phyloP scores from a whole-genome alignment of 2,113 vertebrate species.

The Gymnobelideus leadbeateri region DNA sequence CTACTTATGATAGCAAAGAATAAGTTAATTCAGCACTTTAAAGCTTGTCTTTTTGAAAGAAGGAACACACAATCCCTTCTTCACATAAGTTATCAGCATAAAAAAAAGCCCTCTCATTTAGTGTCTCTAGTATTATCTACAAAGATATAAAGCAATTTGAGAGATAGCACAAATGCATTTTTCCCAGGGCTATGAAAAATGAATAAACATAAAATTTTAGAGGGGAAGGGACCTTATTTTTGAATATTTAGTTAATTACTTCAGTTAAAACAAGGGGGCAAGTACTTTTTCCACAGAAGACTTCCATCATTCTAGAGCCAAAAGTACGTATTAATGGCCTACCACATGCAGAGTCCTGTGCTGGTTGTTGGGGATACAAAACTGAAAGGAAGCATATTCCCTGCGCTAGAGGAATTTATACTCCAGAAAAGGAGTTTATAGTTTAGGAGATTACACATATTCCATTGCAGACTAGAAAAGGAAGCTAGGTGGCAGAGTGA shows the following conservation, averaged over 20 bases:
- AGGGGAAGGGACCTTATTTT: neutral
- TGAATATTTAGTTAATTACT: neutral
- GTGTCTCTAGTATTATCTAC: neutral
- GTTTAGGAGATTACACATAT: neutral
- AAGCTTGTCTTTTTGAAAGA: neutral
- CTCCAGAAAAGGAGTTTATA: neutral
- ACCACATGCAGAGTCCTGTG: neutral
- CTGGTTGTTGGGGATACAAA: neutral
- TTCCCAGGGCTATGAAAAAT: neutral
- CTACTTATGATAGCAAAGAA: neutral
- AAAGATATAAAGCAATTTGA: neutral
- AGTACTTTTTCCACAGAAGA: neutral
- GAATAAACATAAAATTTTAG: neutral
- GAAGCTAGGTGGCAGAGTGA: neutral
- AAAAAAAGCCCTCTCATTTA: neutral
- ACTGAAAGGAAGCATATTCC: neutral
- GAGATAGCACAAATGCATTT: neutral
- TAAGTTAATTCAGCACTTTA: neutral
- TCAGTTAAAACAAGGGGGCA: neutral
- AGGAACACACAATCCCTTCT: neutral
- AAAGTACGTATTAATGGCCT: neutral
- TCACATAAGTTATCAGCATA: neutral
- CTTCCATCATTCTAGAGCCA: neutral
- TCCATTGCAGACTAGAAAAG: neutral
- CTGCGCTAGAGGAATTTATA: slow-evolving; percentile 4